These are phyloP conservation scores for Ceramica pisi DNA, from an alignment of 2,888 invertebrate genomes.

Conservation along the genomic window DNA sequence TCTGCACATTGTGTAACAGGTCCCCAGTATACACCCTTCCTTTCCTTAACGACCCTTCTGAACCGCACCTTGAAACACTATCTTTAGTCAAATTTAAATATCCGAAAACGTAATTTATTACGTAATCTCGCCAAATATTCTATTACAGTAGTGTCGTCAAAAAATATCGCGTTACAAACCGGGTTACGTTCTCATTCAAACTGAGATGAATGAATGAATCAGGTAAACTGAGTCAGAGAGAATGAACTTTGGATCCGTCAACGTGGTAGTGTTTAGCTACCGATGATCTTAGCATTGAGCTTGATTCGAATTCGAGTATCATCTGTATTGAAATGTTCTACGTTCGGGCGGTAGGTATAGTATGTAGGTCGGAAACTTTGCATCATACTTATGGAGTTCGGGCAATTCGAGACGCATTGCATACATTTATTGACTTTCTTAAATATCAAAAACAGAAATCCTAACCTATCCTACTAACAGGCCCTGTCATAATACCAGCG, in stretches of 20 bases:
- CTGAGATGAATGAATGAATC: conserved; percentile 69
- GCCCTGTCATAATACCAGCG: no score
- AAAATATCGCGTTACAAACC: conserved; percentile 61
- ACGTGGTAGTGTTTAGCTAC: not conserved
- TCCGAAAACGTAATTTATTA: conserved; percentile 43
- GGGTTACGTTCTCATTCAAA: conserved; percentile 69
- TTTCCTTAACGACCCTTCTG: conserved; percentile 15
- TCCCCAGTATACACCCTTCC: conserved; percentile 12
- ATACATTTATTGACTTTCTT: no score
- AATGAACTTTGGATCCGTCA: conserved; percentile 22
- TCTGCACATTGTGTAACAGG: not conserved
- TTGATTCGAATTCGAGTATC: not conserved
- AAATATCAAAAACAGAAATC: no score
- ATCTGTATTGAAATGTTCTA: not conserved
- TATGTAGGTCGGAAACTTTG: no score
- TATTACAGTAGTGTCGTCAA: conserved; percentile 46
- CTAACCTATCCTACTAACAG: no score
- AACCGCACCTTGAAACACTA: conserved; percentile 27
- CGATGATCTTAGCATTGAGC: not conserved
- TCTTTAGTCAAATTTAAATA: conserved; percentile 42
- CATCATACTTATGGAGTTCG: no score
- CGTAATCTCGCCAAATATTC: conserved; percentile 44
- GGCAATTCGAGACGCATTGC: no score
- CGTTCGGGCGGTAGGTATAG: no score
- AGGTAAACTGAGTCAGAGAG: conserved; percentile 28